Conservation (phyloP, 2,113 vertebrate genomes). For the Dinomys branickii region DNA sequence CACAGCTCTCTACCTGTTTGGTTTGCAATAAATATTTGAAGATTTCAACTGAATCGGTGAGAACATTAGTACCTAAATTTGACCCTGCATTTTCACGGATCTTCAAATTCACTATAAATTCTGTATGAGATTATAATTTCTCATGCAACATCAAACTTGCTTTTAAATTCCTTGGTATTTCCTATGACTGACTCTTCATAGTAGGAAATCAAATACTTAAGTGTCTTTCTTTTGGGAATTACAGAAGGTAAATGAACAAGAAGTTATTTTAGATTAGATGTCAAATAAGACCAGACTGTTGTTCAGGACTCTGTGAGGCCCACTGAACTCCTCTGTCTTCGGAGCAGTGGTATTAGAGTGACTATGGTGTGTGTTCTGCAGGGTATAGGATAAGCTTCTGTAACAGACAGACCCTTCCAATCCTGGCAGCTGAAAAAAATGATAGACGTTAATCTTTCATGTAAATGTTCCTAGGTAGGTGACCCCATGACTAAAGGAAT, state of each 20-base stretch:
- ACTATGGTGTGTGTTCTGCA: background rate
- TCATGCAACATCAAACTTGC: background rate
- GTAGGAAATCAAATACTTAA: constrained; percentile 20
- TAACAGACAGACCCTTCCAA: background rate
- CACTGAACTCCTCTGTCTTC: background rate
- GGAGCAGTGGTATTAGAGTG: background rate
- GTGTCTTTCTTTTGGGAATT: background rate
- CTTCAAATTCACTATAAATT: background rate
- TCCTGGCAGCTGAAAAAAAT: background rate
- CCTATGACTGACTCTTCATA: background rate
- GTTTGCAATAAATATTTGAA: constrained; percentile 5
- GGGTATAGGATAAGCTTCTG: background rate
- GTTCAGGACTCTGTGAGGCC: background rate
- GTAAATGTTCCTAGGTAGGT: background rate
- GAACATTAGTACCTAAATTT: background rate
- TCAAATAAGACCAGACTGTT: background rate
- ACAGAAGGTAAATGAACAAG: background rate
- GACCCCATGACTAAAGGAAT: background rate
- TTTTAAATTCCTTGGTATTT: background rate
- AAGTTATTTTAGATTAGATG: background rate
- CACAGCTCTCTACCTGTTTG: background rate
- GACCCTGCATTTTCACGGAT: background rate
- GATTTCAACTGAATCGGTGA: background rate
- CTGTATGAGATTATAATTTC: constrained; percentile 19
- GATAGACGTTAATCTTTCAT: background rate